These are phyloP conservation scores for Lepisosteus osseus DNA, from an alignment of 2,113 vertebrate genomes.

Conservation along the genomic window DNA sequence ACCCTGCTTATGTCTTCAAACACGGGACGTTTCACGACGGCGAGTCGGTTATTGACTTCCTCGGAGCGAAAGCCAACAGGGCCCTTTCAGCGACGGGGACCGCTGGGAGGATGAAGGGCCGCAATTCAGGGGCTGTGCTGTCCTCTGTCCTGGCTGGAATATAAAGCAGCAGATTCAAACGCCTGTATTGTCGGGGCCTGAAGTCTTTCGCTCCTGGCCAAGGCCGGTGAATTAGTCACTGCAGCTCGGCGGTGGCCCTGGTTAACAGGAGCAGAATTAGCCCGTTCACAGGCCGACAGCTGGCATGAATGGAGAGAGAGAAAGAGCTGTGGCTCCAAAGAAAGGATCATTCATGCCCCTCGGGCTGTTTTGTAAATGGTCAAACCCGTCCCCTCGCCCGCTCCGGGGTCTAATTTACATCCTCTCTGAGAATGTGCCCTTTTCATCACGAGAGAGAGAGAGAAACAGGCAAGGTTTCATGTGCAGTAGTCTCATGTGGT, in stretches of 20 bases:
- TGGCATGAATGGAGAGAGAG: not conserved
- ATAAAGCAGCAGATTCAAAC: not conserved
- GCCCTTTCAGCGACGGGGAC: not conserved
- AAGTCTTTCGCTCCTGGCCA: not conserved
- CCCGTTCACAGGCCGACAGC: not conserved
- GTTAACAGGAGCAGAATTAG: not conserved
- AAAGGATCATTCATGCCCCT: conserved; percentile 1
- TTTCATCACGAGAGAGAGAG: no score
- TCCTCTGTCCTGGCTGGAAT: not conserved
- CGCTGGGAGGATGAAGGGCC: not conserved
- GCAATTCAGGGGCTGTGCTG: not conserved
- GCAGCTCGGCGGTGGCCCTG: not conserved
- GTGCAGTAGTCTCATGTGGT: no score
- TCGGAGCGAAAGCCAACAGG: not conserved
- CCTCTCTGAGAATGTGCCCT: not conserved
- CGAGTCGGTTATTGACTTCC: not conserved
- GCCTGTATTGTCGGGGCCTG: not conserved
- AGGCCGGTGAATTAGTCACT: not conserved
- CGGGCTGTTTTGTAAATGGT: not conserved
- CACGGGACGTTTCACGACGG: no score
- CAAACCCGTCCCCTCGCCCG: not conserved
- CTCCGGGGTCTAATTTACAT: not conserved
- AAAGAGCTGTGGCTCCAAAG: not conserved
- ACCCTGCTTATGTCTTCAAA: no score
- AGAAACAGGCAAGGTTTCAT: no score